A percentile compares a stretch with the other conserved stretches of the same genome.
Evolutionary conservation across 2,113 vertebrate species (phyloP).

Genomic region (Pachyramphus minor): DNA sequence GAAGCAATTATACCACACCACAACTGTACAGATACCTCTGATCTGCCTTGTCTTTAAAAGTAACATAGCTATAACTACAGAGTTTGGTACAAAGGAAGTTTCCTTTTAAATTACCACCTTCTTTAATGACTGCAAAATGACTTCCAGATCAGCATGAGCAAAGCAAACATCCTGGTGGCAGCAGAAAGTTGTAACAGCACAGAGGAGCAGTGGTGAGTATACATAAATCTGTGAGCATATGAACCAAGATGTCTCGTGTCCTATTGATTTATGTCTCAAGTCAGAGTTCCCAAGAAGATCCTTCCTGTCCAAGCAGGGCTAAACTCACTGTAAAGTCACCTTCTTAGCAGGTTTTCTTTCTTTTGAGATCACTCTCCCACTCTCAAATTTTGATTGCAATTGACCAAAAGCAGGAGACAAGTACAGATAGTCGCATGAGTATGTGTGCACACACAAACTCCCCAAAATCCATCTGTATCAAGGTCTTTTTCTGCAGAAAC

Average conservation of each 20-base stretch:
- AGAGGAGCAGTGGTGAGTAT: neutral
- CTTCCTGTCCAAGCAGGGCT: neutral
- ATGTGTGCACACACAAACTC: rapidly evolving
- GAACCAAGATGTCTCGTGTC: neutral
- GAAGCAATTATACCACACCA: neutral
- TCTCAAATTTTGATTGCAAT: neutral
- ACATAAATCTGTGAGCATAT: neutral
- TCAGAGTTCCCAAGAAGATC: neutral
- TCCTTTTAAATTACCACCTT: neutral
- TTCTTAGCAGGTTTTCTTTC: neutral
- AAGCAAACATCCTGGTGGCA: neutral
- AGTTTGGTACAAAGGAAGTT: neutral
- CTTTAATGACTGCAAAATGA: neutral
- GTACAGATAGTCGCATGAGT: neutral
- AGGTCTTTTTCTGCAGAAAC: neutral
- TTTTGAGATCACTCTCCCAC: neutral
- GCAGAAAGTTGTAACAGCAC: neutral
- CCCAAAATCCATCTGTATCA: neutral
- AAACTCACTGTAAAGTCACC: neutral
- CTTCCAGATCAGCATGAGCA: neutral
- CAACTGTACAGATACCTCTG: neutral
- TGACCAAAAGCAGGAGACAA: neutral
- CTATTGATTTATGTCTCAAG: neutral
- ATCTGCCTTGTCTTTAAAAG: neutral
- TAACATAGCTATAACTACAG: neutral